phyloP scores from a whole-genome alignment of 2,888 invertebrate genomes.

The Drosophila acutilabella region DNA sequence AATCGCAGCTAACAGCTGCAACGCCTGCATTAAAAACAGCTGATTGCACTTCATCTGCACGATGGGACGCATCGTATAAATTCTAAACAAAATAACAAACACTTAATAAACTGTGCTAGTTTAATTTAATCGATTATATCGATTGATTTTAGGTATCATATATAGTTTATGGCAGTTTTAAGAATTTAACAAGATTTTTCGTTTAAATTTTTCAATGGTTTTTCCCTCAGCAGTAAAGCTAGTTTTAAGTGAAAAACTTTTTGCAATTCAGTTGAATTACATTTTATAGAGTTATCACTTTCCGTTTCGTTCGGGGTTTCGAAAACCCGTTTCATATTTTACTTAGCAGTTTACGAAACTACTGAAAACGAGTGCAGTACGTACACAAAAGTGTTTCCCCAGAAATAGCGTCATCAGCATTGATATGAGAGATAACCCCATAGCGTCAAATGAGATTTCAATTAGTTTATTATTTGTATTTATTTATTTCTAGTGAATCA shows the following conservation, averaged over 20 bases:
- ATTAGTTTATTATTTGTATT: constrained; percentile 2
- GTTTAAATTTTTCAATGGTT: too few relatives aligned
- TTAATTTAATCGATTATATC: too few relatives aligned
- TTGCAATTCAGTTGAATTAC: too few relatives aligned
- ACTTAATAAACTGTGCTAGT: too few relatives aligned
- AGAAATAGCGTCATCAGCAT: constrained; percentile 2
- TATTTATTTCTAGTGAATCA: constrained; percentile 16
- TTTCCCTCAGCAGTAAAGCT: too few relatives aligned
- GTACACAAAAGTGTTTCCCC: constrained; percentile 1
- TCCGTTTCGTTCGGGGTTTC: too few relatives aligned
- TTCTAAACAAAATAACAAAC: background rate
- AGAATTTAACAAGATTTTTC: too few relatives aligned
- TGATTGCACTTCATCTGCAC: constrained; percentile 48
- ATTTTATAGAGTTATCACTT: too few relatives aligned
- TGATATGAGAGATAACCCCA: constrained; percentile 1
- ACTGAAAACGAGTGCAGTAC: background rate
- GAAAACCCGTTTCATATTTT: background rate
- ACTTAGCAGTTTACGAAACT: background rate
- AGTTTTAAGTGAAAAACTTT: too few relatives aligned
- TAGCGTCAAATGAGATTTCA: constrained; percentile 2
- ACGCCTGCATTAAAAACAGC: constrained; percentile 41
- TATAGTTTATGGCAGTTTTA: too few relatives aligned
- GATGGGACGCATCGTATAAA: constrained; percentile 30
- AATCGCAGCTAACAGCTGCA: constrained; percentile 43
- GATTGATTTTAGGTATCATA: too few relatives aligned